Evolutionary conservation across 2,113 vertebrate genomes (phyloP).

Genomic region (Thunnus thynnus): DNA sequence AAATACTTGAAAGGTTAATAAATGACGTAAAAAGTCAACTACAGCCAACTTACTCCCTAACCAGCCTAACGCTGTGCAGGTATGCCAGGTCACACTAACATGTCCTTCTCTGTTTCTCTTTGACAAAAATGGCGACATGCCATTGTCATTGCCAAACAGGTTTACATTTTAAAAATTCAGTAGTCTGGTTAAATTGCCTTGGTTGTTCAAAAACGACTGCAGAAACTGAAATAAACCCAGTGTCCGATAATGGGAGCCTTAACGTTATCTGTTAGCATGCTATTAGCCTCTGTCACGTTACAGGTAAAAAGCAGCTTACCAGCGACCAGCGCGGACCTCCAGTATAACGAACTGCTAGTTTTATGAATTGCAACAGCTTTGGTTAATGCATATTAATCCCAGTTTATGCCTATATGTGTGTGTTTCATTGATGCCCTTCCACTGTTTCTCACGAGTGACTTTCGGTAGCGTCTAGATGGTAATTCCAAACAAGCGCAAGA

Average conservation of each 20-base stretch:
- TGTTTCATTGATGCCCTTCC: constrained; percentile 20
- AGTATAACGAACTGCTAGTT: background rate
- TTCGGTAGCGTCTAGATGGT: background rate
- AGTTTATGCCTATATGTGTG: fast-evolving
- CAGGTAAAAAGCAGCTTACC: constrained; percentile 16
- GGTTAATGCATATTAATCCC: fast-evolving
- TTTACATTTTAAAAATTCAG: background rate
- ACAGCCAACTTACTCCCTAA: too few relatives aligned
- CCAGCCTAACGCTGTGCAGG: too few relatives aligned
- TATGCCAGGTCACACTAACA: background rate
- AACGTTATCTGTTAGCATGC: background rate
- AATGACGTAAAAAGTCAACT: too few relatives aligned
- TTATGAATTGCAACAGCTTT: fast-evolving
- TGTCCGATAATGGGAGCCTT: constrained; percentile 18
- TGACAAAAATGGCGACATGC: background rate
- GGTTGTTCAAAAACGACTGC: background rate
- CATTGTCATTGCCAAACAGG: too few relatives aligned
- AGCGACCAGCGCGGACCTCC: too few relatives aligned
- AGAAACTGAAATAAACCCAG: too few relatives aligned
- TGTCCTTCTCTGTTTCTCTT: too few relatives aligned
- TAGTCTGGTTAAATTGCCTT: too few relatives aligned
- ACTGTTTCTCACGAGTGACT: background rate
- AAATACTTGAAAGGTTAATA: too few relatives aligned
- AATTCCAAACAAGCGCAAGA: too few relatives aligned
- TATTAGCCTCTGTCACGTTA: background rate